Percentiles rank a stretch among this genome's conserved stretches.
phyloP scores from a whole-genome alignment of 2,113 vertebrate genomes.

The Octodon degus region DNA sequence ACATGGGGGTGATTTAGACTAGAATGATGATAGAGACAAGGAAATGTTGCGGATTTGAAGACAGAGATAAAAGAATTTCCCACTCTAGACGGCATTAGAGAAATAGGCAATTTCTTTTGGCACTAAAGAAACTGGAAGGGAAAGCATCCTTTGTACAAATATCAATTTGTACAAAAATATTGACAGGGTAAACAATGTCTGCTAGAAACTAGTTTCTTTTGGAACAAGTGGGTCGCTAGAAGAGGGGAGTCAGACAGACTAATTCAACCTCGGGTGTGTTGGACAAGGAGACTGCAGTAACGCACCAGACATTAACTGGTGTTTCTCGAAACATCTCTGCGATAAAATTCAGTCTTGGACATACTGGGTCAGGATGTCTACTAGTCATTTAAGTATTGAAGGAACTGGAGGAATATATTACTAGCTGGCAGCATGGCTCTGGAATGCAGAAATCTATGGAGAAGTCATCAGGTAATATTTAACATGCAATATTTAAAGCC shows the following conservation, averaged over 20 bases:
- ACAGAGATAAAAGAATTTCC: neutral
- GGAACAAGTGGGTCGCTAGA: neutral
- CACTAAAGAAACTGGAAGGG: neutral
- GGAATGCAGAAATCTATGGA: neutral
- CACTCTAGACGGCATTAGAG: neutral
- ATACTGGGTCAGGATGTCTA: neutral
- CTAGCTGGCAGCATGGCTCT: neutral
- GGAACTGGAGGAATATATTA: neutral
- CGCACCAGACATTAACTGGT: neutral
- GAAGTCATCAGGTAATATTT: neutral
- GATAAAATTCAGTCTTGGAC: neutral
- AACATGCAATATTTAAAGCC: neutral
- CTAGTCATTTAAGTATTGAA: neutral
- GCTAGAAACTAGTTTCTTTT: neutral
- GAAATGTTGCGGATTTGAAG: neutral
- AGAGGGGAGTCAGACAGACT: neutral
- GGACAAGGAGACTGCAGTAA: neutral
- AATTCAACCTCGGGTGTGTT: neutral
- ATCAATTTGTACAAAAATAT: neutral
- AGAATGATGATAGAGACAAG: neutral
- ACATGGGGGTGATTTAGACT: neutral
- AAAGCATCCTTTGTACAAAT: neutral
- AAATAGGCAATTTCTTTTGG: neutral
- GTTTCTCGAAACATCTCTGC: neutral
- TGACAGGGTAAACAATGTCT: neutral